phyloP scores from a whole-genome alignment of 1,140 invertebrate species.

The Mycetomoellerius zeteki region DNA sequence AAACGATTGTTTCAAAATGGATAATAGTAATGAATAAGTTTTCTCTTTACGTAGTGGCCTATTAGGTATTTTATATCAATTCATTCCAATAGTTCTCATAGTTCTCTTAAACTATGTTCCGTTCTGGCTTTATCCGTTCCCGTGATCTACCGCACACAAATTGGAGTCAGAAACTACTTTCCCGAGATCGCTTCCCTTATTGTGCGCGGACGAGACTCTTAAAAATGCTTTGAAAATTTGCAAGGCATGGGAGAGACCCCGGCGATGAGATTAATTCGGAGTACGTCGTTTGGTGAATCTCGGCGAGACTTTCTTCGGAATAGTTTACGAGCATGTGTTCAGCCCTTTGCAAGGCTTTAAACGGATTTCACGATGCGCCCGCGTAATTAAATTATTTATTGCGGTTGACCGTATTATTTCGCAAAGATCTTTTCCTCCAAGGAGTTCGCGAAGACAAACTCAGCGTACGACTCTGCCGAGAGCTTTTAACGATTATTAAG shows the following conservation, averaged over 20 bases:
- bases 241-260: background rate
- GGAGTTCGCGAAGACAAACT: conserved; percentile 20
- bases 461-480: conserved; percentile 25
- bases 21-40: conserved; percentile 17
- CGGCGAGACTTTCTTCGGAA: conserved; percentile 35
- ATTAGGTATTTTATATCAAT: conserved; percentile 24
- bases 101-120: conserved; percentile 50
- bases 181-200: conserved; percentile 38
- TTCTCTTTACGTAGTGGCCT: background rate
- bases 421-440: conserved; percentile 55
- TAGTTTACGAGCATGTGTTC: conserved; percentile 53
- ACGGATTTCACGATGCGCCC: conserved; percentile 50
- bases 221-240: conserved; percentile 60
- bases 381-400: conserved; percentile 60
- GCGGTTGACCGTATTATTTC: conserved; percentile 57
- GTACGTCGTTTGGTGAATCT: conserved; percentile 37
- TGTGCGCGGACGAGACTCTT: conserved; percentile 23
- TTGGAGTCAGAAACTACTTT: conserved; percentile 47
- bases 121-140: background rate
- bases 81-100: conserved; percentile 30
- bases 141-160: conserved; percentile 41
- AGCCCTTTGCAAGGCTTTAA: conserved; percentile 42
- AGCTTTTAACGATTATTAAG: conserved; percentile 77
- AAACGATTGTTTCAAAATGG: background rate
- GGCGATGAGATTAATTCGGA: conserved; percentile 52